phyloP scores from a whole-genome alignment of 2,113 vertebrate species.

The Hyaena hyaena region DNA sequence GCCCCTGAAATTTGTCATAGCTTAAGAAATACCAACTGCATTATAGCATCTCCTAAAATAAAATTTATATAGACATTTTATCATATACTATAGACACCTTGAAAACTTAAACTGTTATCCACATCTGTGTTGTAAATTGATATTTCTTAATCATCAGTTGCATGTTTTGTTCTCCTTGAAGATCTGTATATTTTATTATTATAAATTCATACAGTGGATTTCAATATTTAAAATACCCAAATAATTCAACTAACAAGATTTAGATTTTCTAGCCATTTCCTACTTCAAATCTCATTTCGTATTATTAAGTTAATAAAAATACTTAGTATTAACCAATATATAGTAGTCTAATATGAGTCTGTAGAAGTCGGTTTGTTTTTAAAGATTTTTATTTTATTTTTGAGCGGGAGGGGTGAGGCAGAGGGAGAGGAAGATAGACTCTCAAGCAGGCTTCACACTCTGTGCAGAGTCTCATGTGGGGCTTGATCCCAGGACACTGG shows the following conservation, averaged over 20 bases:
- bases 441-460: too few species aligned
- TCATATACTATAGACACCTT: not conserved
- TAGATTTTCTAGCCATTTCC: not conserved
- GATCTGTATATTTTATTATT: not conserved
- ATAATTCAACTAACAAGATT: not conserved
- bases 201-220: not conserved
- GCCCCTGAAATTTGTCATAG: not conserved
- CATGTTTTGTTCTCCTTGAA: not conserved
- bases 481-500: too few species aligned
- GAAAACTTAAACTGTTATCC: not conserved
- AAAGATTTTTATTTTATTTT: too few species aligned
- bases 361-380: not conserved
- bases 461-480: too few species aligned
- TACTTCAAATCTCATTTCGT: not conserved
- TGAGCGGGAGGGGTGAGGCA: too few species aligned
- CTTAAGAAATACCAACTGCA: not conserved
- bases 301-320: conserved; percentile 10
- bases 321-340: not conserved
- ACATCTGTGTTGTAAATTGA: not conserved
- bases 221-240: not conserved
- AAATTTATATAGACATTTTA: not conserved
- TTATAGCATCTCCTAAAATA: not conserved
- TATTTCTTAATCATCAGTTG: not conserved
- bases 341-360: not conserved
- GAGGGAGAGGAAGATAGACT: too few species aligned